Evolutionary conservation across 2,797 vertebrate genomes (phyloP).

Genomic region (Coregonus ussuriensis): DNA sequence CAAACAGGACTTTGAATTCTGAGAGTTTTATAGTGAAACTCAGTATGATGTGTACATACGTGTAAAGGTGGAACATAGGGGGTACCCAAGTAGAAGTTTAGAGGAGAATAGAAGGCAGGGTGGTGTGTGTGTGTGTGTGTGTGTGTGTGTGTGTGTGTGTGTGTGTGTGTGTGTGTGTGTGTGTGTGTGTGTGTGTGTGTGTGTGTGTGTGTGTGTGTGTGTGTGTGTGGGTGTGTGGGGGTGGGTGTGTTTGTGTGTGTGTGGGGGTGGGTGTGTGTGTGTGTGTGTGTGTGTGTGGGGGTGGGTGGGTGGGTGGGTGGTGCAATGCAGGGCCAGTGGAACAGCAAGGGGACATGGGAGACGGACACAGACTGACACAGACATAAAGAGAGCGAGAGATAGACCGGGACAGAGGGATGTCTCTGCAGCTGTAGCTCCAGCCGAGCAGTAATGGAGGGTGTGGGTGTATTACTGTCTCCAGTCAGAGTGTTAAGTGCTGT

Average conservation of each 20-base stretch:
- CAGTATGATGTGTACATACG: neutral
- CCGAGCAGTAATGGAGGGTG: conserved; percentile 78
- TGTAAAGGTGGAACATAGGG: no score
- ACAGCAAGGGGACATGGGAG: neutral
- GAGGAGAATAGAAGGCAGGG: neutral
- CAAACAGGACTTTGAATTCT: neutral
- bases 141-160: conserved; percentile 8
- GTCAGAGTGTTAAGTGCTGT: conserved; percentile 84
- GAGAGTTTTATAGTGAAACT: neutral
- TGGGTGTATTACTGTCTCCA: conserved; percentile 79
- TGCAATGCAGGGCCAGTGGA: no score
- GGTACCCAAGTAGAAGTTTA: neutral
- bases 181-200: conserved; percentile 8
- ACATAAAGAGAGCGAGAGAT: conserved; percentile 5
- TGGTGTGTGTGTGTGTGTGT: conserved; percentile 11
- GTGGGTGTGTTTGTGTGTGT: conserved; percentile 1
- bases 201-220: no score
- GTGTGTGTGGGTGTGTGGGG: neutral
- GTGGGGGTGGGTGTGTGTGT: no score
- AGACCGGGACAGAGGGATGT: conserved; percentile 8
- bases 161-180: conserved; percentile 9
- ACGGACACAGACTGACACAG: conserved; percentile 20
- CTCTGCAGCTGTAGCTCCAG: conserved; percentile 63
- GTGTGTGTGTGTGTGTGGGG: no score
- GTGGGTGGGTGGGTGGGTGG: conserved; percentile 17